Evolutionary conservation across 2,797 vertebrate genomes (phyloP), one percentile per base, ranked within the genome.

Genomic region (Hafferia zeledoni): DNA sequence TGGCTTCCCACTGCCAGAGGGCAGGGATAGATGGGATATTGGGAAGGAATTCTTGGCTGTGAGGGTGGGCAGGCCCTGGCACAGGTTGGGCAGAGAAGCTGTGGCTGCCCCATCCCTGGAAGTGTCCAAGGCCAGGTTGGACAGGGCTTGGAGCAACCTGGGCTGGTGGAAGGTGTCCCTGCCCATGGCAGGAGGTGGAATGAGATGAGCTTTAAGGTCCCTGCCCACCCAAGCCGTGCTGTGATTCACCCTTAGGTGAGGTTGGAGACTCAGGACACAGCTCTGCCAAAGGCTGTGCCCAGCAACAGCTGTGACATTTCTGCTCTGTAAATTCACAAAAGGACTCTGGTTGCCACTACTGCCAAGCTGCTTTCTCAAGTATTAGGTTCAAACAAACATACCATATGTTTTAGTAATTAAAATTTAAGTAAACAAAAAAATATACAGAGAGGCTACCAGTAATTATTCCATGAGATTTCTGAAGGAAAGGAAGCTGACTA

Each of bases 251-350:
- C 30, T 52, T 31, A 59, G 50, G 37, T 64, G 80, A 57, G 17
- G 37, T 39, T 10, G 11, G 63, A 86, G 61, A 81, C 1, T 0
- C 0, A 1, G 69, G 44, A 80, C 69, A 22, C 4, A 23, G 37
- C 50, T 69, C 56, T 75, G 76, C 76, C 50, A 63, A 57, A 59
- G 57, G 20, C 87, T 89, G 17, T 19, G 24, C 44, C 63, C 25
- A 46, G 69, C 35, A 33, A 69, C 83, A 91, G 89, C 50, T 75
- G 83, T 80, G 89, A 91, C 83, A 64, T 91, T 91, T 52, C 75
- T 78, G 92, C 89, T 43, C 65, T 49, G n/a, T 9, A 72, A 25
- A 55, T 33, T 55, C 39, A n/a, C 5, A 35, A 47, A 55, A 83
- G 56, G 56, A 35, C 68, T 65, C 50, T 10, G 30, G 23, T 49